Evolutionary conservation across 2,888 invertebrate species (phyloP), one percentile per base, ranked within the genome.

Genomic region (Agrotis puta): DNA sequence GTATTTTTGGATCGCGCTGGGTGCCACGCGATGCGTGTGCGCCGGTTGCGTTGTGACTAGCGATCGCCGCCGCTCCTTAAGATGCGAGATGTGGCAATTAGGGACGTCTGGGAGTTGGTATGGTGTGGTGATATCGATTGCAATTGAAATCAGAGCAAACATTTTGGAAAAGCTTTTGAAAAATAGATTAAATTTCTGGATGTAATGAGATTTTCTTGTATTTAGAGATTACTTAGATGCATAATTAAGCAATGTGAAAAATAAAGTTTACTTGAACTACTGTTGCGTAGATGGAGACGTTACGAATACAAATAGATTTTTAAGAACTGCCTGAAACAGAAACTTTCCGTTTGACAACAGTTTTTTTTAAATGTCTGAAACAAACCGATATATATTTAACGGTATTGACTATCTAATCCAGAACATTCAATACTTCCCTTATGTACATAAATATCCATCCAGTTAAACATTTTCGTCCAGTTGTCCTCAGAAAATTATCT

Each of bases 1-100:
- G 88, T 94, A 94, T 94, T 95, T 95, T 95, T 91, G 93, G 95
- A 92, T 89, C 90, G 89, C 87, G 84, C 81, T 81, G 77, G 87
- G 80, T 73, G 82, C 82, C 79, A 88, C 92, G 92, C 90, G 92
- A 85, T 94, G 95, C 95, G 95, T 93, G 91, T 87, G 93, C 95
- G 95, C 95, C 92, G 93, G 90, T 88, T 85, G 79, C 84, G 87
- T 84, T 88, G 88, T 89, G 92, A 94, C 94, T 94, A 92, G 90
- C 89, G 81, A 88, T 72, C 72, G 86, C 85, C 83, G 84, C 89
- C 93, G 91, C 94, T 94, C 94, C 95, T 95, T 94, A 92, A 95
- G 94, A 94, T 87, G 94, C 92, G 94, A 94, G 93, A 92, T 91
- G 89, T 85, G 72, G 89, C 89, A 85, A 88, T 75, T 91, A 94